Percentiles rank a stretch among this genome's conserved stretches.
phyloP scores from a whole-genome alignment of 2,113 vertebrate species.

The Ursus arctos region DNA sequence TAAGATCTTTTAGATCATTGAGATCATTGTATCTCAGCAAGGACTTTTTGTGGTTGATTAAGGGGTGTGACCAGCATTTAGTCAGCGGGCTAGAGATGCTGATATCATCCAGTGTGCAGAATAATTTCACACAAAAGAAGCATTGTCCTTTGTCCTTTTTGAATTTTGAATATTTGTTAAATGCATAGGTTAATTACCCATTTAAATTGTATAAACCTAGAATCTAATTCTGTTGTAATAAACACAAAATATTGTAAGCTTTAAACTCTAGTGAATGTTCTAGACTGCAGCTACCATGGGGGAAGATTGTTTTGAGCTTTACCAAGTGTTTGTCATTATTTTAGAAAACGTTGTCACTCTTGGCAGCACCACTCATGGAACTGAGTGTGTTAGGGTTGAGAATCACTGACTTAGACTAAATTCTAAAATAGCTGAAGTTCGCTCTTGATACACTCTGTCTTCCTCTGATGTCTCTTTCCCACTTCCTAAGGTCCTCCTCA shows the following conservation, averaged over 20 bases:
- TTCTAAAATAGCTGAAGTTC: background rate
- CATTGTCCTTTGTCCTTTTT: background rate
- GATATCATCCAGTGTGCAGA: background rate
- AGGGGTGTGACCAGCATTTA: background rate
- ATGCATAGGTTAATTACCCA: conserved; percentile 12
- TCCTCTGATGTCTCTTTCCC: background rate
- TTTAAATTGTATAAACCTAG: background rate
- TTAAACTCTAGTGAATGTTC: background rate
- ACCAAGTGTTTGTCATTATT: conserved; percentile 23
- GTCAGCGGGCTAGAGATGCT: background rate
- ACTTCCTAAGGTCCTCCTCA: background rate
- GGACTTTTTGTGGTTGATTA: background rate
- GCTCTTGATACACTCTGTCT: background rate
- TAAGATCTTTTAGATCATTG: background rate
- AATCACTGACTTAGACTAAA: background rate
- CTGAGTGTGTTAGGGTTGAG: background rate
- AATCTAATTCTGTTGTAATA: background rate
- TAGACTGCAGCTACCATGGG: background rate
- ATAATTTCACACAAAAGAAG: background rate
- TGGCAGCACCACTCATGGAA: background rate
- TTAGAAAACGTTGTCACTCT: conserved; percentile 21
- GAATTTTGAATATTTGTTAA: conserved; percentile 12
- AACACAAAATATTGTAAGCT: conserved; percentile 6
- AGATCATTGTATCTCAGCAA: background rate
- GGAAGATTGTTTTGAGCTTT: conserved; percentile 35